Percentiles rank a stretch among this genome's conserved stretches.
phyloP scores from a whole-genome alignment of 2,888 invertebrate species.

The Acanthosepion lycidas region DNA sequence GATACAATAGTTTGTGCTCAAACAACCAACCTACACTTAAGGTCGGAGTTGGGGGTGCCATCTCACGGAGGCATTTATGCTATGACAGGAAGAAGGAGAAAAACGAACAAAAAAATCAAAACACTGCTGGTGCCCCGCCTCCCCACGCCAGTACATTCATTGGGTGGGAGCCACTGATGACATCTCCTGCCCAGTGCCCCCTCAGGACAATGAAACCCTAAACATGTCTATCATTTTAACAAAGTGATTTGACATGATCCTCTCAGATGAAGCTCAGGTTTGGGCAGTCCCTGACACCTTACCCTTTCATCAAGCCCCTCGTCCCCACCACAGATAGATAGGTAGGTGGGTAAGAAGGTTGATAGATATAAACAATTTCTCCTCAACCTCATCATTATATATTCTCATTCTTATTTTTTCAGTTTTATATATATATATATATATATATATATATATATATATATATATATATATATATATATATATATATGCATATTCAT shows the following conservation, averaged over 20 bases:
- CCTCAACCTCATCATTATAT: too few species aligned
- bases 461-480: too few species aligned
- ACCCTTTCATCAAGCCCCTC: not conserved
- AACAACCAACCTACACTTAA: too few species aligned
- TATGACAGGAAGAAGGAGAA: not conserved
- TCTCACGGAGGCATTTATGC: not conserved
- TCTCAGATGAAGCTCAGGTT: not conserved
- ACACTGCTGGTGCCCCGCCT: not conserved
- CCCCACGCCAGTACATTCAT: not conserved
- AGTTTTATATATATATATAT: too few species aligned
- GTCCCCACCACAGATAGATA: not conserved
- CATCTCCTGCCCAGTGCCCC: not conserved
- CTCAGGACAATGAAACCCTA: constrained; percentile 1
- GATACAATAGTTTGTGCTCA: too few species aligned
- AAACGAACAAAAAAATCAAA: not conserved
- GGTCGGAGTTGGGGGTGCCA: too few species aligned
- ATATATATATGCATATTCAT: too few species aligned
- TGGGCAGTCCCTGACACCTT: too few species aligned
- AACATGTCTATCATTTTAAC: not conserved
- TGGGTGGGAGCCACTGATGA: not conserved
- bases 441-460: too few species aligned
- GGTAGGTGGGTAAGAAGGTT: too few species aligned
- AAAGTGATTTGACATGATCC: not conserved
- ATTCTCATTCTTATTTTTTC: too few species aligned
- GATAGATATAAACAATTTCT: too few species aligned